A percentile compares a stretch with the other conserved stretches of the same genome.
Evolutionary conservation across 2,797 vertebrate species (phyloP).

Genomic region (Garrulus glandarius): DNA sequence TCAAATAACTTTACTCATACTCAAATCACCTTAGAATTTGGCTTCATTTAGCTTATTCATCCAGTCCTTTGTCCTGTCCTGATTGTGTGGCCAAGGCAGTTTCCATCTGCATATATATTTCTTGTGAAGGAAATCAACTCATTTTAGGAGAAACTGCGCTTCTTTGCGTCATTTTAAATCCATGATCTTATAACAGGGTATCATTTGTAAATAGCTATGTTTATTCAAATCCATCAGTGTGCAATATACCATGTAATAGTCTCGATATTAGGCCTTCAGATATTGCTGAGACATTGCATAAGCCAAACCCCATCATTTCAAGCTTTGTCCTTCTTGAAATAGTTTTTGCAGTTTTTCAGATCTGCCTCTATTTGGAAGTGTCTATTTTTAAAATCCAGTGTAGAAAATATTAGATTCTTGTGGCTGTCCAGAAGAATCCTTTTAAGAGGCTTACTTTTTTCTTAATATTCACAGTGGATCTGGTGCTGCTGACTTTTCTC

Average conservation of each 20-base stretch:
- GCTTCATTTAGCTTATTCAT: not conserved
- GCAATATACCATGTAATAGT: slow-evolving; percentile 5
- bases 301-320: not conserved
- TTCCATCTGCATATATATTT: not conserved
- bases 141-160: not conserved
- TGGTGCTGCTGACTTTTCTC: not conserved
- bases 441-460: slow-evolving; percentile 11
- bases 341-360: slow-evolving; percentile 29
- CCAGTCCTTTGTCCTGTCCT: not conserved
- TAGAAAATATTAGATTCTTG: slow-evolving; percentile 17
- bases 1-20: not conserved
- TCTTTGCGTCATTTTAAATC: not conserved
- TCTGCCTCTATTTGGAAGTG: slow-evolving; percentile 2
- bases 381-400: slow-evolving; percentile 28
- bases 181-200: not conserved
- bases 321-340: slow-evolving; percentile 7
- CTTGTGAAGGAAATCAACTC: not conserved
- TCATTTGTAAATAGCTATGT: not conserved
- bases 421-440: slow-evolving; percentile 1
- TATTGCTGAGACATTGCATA: not conserved
- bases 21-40: not conserved
- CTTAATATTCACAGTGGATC: not conserved
- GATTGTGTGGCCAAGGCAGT: not conserved
- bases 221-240: slow-evolving; percentile 6
- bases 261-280: not conserved